Conservation (phyloP, 2,113 vertebrate genomes). For the Mus pahari region DNA sequence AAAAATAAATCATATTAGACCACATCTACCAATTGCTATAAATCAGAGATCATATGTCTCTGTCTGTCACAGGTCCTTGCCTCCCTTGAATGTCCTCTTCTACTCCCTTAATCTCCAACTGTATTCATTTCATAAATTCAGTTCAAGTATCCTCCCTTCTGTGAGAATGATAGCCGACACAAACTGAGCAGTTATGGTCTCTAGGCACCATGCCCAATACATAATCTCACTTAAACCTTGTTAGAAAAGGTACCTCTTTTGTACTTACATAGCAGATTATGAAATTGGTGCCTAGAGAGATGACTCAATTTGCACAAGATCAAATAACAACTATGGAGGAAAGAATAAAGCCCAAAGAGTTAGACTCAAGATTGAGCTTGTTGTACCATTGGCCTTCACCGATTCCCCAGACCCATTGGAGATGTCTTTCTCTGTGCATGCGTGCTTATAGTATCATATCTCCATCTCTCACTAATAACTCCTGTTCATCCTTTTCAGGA, state of each 20-base stretch:
- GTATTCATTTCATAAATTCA: slow-evolving; percentile 20
- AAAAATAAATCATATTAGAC: slow-evolving; percentile 29
- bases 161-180: slow-evolving; percentile 45
- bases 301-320: slow-evolving; percentile 46
- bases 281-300: slow-evolving; percentile 38
- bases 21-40: not conserved
- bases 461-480: not conserved
- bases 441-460: not conserved
- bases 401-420: not conserved
- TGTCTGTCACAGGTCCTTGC: not conserved
- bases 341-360: slow-evolving; percentile 27
- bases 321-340: slow-evolving; percentile 29
- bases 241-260: slow-evolving; percentile 57
- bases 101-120: slow-evolving; percentile 24
- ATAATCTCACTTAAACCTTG: slow-evolving; percentile 69
- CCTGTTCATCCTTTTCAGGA: slow-evolving; percentile 8
- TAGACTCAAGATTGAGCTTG: not conserved
- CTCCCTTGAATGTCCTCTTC: slow-evolving; percentile 15
- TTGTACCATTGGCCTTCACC: not conserved
- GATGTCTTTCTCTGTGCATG: not conserved
- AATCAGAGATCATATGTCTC: slow-evolving; percentile 11
- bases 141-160: slow-evolving; percentile 25
- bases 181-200: slow-evolving; percentile 53
- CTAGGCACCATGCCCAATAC: slow-evolving; percentile 41
- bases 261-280: slow-evolving; percentile 51